Base-by-base conservation (phyloP, 1,140 invertebrate genomes). In the Drosophila pachea region DNA sequence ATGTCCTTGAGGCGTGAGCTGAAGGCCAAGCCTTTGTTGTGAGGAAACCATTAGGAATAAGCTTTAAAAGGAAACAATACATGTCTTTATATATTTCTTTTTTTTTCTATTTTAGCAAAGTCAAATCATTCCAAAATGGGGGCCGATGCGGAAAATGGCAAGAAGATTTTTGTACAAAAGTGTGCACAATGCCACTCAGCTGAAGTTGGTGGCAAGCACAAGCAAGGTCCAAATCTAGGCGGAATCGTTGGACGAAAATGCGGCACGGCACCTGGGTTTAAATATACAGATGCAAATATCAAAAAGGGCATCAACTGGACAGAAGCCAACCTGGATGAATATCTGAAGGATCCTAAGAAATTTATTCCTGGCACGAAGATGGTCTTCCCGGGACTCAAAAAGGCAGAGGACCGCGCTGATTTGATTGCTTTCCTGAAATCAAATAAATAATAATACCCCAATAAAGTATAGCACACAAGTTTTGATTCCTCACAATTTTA, bases 171-270 rank as follows among this genome's bases (percentile, higher is more conserved):
- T 88, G 91, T 95, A 40, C 93, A 95, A 88, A 93, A 94, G 78
- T 98, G 97, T 90, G 90, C 94, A 6, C 96, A 97, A 89, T 98
- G 97, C 87, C 97, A 98, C 88, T 97, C 95, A 7, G 91, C 94
- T 9, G 95, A 97, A 70, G 91, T 92, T 52, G 95, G 95, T 70
- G 96, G 94, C 35, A 94, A 95, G 89, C 94, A 98, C 89, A 98
- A 98, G 89, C 94, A 94, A 64, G 97, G 97, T 22, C 97, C 97
- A 1, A 98, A 97, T 90, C 92, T 98, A 6, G 89, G 94, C 82
- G 97, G 97, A 48, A 70, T 98, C 2, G 90, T 97, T 54, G 97
- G 97, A 8, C 92, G 97, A 49, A 96, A 96, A 90, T 95, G 95
- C 47, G 97, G 97, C 16, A 93, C 94, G 74, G 93, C 94, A 29